Percentiles rank a stretch among this genome's conserved stretches.
Evolutionary conservation across 2,888 invertebrate genomes (phyloP).

Genomic region (Ochlodes sylvanus): DNA sequence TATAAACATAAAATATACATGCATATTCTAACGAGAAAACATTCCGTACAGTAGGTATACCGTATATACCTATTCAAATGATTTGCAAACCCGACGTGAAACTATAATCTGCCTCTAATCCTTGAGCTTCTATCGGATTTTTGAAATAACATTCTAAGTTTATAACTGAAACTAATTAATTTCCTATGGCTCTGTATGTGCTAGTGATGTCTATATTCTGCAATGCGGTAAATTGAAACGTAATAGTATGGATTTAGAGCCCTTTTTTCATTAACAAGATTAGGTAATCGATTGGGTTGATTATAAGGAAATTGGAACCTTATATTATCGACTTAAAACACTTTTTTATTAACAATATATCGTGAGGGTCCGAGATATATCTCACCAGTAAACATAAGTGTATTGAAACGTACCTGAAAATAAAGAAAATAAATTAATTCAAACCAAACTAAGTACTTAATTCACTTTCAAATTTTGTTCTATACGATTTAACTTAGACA

Average conservation of each 20-base stretch:
- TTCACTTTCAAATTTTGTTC: too few species aligned
- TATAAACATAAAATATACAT: background rate
- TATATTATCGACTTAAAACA: too few species aligned
- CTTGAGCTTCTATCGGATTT: constrained; percentile 7
- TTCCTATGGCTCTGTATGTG: background rate
- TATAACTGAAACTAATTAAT: constrained; percentile 1
- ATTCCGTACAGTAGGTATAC: background rate
- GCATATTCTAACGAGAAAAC: background rate
- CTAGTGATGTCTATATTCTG: background rate
- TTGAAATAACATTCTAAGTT: background rate
- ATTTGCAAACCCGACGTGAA: background rate
- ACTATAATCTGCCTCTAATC: background rate
- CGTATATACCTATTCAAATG: background rate
- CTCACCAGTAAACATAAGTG: background rate
- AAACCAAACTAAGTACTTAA: background rate
- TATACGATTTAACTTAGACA: too few species aligned
- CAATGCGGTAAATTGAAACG: background rate
- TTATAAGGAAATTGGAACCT: too few species aligned
- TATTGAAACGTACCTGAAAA: constrained; percentile 4
- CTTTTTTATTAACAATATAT: too few species aligned
- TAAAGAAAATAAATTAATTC: background rate
- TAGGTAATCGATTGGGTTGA: background rate
- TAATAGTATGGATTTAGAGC: background rate
- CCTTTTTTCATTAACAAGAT: background rate
- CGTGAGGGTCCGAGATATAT: background rate